Evolutionary conservation across 2,113 vertebrate genomes (phyloP).

Genomic region (Mustela nigripes): DNA sequence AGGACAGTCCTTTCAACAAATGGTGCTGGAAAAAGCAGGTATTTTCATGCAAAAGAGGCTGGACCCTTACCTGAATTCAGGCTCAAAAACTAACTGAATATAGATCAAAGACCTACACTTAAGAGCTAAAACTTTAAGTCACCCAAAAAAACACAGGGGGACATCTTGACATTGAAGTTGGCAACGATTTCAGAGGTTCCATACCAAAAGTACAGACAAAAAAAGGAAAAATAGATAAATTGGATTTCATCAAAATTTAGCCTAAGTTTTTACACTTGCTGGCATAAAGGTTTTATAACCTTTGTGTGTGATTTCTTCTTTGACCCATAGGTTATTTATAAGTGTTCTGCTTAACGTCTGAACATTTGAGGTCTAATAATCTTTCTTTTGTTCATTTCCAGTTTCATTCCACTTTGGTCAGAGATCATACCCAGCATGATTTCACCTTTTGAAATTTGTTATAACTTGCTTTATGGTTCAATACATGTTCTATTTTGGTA

Average conservation of each 20-base stretch:
- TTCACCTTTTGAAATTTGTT: constrained; percentile 52
- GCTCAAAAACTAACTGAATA: neutral
- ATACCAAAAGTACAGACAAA: neutral
- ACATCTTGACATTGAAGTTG: neutral
- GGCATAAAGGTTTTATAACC: neutral
- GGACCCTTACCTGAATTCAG: neutral
- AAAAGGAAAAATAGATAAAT: constrained; percentile 6
- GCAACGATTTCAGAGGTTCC: neutral
- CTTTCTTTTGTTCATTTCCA: constrained; percentile 56
- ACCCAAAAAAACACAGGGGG: neutral
- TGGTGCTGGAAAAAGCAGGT: neutral
- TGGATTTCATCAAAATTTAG: neutral
- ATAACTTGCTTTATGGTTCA: constrained; percentile 26
- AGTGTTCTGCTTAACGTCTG: neutral
- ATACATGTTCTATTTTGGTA: constrained; percentile 1
- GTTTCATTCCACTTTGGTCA: constrained; percentile 48
- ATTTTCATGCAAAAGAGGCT: neutral
- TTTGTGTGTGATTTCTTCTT: constrained; percentile 36
- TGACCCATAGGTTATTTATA: neutral
- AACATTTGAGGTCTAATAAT: neutral
- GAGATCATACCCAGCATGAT: constrained; percentile 32
- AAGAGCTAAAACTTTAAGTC: neutral
- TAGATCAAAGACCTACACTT: neutral
- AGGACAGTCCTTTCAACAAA: neutral
- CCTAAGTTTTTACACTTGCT: neutral